Percentiles rank a stretch among this genome's conserved stretches.
These are phyloP conservation scores for Protobothrops mucrosquamatus DNA, from an alignment of 2,113 vertebrate species.

Conservation along the genomic window DNA sequence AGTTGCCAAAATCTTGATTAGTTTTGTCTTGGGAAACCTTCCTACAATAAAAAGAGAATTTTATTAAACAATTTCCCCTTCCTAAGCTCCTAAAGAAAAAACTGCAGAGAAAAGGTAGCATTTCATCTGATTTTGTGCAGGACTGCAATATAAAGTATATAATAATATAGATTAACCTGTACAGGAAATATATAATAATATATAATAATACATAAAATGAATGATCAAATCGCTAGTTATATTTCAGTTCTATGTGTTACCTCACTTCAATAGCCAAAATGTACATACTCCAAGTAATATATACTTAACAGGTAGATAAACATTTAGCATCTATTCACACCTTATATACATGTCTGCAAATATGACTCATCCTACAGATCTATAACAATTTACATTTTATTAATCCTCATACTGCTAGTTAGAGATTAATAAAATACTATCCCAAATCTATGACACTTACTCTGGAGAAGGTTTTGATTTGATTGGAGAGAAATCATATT, in stretches of 20 bases:
- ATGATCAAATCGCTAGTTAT: not conserved
- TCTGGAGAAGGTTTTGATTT: slow-evolving; percentile 76
- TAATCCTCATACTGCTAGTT: not conserved
- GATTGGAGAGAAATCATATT: slow-evolving; percentile 77
- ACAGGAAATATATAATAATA: not conserved
- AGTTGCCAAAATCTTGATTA: slow-evolving; percentile 73
- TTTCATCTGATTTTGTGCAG: not conserved
- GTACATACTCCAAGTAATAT: not conserved
- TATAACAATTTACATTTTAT: not conserved
- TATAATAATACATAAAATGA: not conserved
- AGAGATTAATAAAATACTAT: not conserved
- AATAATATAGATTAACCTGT: not conserved
- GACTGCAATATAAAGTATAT: not conserved
- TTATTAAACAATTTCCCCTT: not conserved
- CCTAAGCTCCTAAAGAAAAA: not conserved
- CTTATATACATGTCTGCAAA: not conserved
- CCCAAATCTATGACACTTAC: slow-evolving; percentile 63
- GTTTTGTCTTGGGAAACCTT: slow-evolving; percentile 77
- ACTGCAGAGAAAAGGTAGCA: not conserved
- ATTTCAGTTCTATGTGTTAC: not conserved
- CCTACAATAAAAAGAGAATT: slow-evolving; percentile 60
- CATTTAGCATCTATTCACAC: not conserved
- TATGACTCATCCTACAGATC: not conserved
- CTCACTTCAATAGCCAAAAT: not conserved
- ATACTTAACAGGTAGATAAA: not conserved